A percentile compares a stretch with the other conserved stretches of the same genome.
Conservation (phyloP, 2,113 vertebrate species). For the Corythoichthys haematopterus region DNA sequence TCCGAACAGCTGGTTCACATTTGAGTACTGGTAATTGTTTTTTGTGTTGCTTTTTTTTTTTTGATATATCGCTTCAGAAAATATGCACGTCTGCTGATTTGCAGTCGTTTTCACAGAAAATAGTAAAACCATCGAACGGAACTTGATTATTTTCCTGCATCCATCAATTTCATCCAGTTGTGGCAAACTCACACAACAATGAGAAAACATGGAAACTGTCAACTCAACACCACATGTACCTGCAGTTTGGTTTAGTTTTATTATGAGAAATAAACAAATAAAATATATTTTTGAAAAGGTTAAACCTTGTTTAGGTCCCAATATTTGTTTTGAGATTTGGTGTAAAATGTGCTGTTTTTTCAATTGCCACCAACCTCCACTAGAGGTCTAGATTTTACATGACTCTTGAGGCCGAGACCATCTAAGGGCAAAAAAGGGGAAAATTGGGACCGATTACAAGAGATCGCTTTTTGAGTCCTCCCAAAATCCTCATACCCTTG, state of each 20-base stretch:
- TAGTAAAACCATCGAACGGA: not conserved
- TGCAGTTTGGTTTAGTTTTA: not conserved
- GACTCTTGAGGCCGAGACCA: not conserved
- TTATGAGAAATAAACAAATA: not conserved
- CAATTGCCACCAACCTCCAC: not conserved
- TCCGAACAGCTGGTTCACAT: slow-evolving; percentile 58
- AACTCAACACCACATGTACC: not conserved
- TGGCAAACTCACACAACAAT: not conserved
- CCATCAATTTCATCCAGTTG: not conserved
- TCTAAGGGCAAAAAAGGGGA: not conserved
- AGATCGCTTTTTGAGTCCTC: not conserved
- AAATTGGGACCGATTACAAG: not conserved
- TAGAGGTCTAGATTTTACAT: not conserved
- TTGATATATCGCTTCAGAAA: not conserved
- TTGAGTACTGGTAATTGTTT: slow-evolving; percentile 23
- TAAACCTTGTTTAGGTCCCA: not conserved
- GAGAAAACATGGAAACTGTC: not conserved
- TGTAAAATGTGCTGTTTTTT: not conserved
- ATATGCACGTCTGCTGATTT: not conserved
- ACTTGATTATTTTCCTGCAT: not conserved
- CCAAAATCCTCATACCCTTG: not conserved
- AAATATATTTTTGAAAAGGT: not conserved
- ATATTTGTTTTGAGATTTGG: not conserved
- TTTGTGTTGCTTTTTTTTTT: slow-evolving; percentile 39
- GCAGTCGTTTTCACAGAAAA: not conserved